Conservation (phyloP, 1,140 invertebrate genomes). For the Telenomus remus region DNA sequence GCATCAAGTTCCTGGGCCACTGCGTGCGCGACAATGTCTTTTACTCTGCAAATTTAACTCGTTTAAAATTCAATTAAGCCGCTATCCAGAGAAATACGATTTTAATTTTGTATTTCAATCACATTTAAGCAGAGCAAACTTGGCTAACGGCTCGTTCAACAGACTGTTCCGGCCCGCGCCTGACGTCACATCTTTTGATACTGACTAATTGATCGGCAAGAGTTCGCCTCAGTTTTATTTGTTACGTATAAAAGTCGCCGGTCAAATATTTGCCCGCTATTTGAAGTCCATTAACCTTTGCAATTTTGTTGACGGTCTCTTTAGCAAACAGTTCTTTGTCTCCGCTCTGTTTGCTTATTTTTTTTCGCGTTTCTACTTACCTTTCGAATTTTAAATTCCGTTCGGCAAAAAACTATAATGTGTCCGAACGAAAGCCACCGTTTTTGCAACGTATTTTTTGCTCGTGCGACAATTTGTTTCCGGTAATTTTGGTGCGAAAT, state of each 20-base stretch:
- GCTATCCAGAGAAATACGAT: slow-evolving; percentile 33
- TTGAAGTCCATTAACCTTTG: background rate
- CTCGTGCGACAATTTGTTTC: too few species aligned
- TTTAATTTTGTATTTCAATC: slow-evolving; percentile 53
- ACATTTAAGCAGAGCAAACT: slow-evolving; percentile 42
- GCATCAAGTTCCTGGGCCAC: slow-evolving; percentile 45
- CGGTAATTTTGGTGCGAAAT: too few species aligned
- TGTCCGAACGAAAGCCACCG: too few species aligned
- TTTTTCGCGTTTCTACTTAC: too few species aligned
- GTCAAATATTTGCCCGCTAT: slow-evolving; percentile 10
- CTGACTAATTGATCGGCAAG: slow-evolving; percentile 25
- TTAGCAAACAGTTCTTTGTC: too few species aligned
- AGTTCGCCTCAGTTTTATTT: slow-evolving; percentile 9
- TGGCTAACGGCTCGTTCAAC: slow-evolving; percentile 10
- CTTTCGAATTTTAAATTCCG: too few species aligned
- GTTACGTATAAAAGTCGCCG: slow-evolving; percentile 6
- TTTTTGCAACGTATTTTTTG: too few species aligned
- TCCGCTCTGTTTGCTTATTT: too few species aligned
- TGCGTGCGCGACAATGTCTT: slow-evolving; percentile 47
- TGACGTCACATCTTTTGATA: slow-evolving; percentile 17
- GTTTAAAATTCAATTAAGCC: slow-evolving; percentile 47
- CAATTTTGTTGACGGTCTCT: too few species aligned
- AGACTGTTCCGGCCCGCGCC: background rate
- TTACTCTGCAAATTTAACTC: slow-evolving; percentile 38
- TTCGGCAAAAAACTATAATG: too few species aligned